Conservation (phyloP, 2,113 vertebrate genomes). For the Genyomyrus donnyi region DNA sequence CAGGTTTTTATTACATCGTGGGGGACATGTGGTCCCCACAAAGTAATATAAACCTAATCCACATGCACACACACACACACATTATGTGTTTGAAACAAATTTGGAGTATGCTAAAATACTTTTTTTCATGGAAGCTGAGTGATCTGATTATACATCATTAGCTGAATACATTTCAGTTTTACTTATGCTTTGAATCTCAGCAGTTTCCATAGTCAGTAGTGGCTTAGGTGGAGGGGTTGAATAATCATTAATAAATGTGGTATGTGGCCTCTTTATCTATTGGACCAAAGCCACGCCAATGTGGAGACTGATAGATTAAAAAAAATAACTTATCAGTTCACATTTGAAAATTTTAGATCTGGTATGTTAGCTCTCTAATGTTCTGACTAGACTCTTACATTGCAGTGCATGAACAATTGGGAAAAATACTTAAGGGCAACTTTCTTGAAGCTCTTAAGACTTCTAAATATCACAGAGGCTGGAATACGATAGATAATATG, state of each 20-base stretch:
- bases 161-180: conserved; percentile 28
- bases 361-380: conserved; percentile 10
- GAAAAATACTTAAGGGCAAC: not conserved
- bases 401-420: not conserved
- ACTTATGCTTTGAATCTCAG: conserved; percentile 20
- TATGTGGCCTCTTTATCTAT: conserved; percentile 41
- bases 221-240: conserved; percentile 22
- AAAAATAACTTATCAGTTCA: conserved; percentile 32
- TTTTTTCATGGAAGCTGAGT: not conserved
- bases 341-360: conserved; percentile 21
- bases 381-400: not conserved
- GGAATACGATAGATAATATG: not conserved
- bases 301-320: conserved; percentile 29
- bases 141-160: not conserved
- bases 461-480: not conserved
- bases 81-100: not conserved
- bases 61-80: too few relatives aligned
- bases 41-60: too few relatives aligned
- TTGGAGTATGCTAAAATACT: not conserved
- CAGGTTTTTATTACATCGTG: too few relatives aligned
- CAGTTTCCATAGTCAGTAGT: not conserved
- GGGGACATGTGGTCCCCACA: too few relatives aligned
- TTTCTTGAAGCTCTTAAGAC: not conserved
- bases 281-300: conserved; percentile 30
- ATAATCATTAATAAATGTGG: conserved; percentile 49